phyloP scores from a whole-genome alignment of 1,140 invertebrate species.

The Lucilia sericata region DNA sequence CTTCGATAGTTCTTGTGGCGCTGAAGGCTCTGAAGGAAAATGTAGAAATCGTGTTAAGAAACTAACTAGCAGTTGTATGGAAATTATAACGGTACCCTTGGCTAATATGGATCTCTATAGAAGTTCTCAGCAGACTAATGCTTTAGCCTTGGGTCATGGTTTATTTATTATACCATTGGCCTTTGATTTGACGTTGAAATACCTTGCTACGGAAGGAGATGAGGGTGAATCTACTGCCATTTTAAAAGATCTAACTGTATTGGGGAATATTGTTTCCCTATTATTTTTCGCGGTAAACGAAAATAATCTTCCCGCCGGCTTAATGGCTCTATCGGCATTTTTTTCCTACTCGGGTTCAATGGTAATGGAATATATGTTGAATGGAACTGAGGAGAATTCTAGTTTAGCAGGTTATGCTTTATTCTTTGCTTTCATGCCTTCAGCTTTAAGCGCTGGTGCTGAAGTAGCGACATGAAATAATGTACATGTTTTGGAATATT shows the following conservation, averaged over 20 bases:
- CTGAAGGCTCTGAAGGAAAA: conserved; percentile 21
- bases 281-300: conserved; percentile 61
- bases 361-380: conserved; percentile 55
- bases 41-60: conserved; percentile 7
- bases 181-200: conserved; percentile 56
- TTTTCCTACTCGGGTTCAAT: conserved; percentile 54
- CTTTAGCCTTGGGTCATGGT: conserved; percentile 55
- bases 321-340: conserved; percentile 57
- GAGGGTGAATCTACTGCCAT: conserved; percentile 54
- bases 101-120: conserved; percentile 61
- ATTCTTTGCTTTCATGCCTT: conserved; percentile 34
- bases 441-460: not conserved
- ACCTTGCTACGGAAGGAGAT: conserved; percentile 36
- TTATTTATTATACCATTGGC: conserved; percentile 58
- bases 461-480: not conserved
- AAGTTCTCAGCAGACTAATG: conserved; percentile 50
- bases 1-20: conserved; percentile 37
- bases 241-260: conserved; percentile 59
- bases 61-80: conserved; percentile 50
- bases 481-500: not conserved
- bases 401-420: conserved; percentile 35
- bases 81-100: conserved; percentile 59
- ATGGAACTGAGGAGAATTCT: conserved; percentile 51
- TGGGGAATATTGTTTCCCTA: conserved; percentile 61
- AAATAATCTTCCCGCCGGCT: conserved; percentile 54